Evolutionary conservation across 2,888 invertebrate genomes (phyloP).

Genomic region (Pheosia tremula): DNA sequence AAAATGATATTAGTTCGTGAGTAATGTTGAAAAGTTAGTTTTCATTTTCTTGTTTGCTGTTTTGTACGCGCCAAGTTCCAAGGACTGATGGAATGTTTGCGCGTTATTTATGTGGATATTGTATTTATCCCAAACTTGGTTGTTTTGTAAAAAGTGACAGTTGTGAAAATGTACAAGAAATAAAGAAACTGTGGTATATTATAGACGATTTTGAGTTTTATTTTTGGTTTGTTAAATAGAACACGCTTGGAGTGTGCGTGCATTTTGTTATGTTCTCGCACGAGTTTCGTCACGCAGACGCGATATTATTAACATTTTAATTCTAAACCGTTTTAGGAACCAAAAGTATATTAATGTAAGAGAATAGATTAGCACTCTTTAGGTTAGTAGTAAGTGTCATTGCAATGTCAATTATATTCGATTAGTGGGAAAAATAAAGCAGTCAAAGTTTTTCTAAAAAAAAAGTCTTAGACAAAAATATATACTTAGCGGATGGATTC

Average conservation of each 20-base stretch:
- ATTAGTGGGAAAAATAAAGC: slow-evolving; percentile 71
- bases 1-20: slow-evolving; percentile 60
- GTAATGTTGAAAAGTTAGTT: slow-evolving; percentile 41
- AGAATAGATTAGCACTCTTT: slow-evolving; percentile 76
- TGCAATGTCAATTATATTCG: slow-evolving; percentile 84
- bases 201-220: slow-evolving; percentile 71
- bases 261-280: slow-evolving; percentile 64
- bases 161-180: slow-evolving; percentile 80
- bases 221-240: slow-evolving; percentile 57
- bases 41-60: slow-evolving; percentile 38
- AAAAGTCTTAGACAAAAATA: slow-evolving; percentile 59
- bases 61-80: slow-evolving; percentile 23
- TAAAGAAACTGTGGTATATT: slow-evolving; percentile 73
- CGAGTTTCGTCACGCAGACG: slow-evolving; percentile 51
- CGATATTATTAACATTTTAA: slow-evolving; percentile 50
- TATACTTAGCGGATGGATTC: slow-evolving; percentile 50
- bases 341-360: slow-evolving; percentile 74
- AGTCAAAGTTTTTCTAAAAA: slow-evolving; percentile 76
- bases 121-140: slow-evolving; percentile 46
- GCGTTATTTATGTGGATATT: background rate
- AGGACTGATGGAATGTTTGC: slow-evolving; percentile 16
- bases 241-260: slow-evolving; percentile 73
- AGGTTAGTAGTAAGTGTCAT: slow-evolving; percentile 83
- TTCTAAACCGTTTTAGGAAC: slow-evolving; percentile 62
- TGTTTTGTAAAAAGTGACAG: slow-evolving; percentile 68